These are phyloP conservation scores for Heliocidaris erythrogramma DNA, from an alignment of 35 echinoderm and acorn worm genomes.

Conservation along the genomic window DNA sequence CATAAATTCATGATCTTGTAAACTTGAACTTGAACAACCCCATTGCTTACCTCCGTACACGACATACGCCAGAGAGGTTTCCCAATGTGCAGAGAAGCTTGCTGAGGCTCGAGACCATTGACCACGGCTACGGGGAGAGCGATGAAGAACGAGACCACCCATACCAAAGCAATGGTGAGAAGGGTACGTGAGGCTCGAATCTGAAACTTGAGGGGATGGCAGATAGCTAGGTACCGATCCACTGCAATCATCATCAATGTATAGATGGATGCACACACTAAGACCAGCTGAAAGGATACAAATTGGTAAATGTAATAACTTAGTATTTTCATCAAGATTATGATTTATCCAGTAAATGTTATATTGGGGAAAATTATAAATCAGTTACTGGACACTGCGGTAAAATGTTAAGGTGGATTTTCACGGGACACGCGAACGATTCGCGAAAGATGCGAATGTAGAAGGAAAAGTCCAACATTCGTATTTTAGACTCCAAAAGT, in stretches of 20 bases:
- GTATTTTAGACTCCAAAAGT: too few species aligned
- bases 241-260: slow-evolving; percentile 96
- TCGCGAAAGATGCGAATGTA: too few species aligned
- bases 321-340: too few species aligned
- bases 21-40: background rate
- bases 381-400: too few species aligned
- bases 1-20: background rate
- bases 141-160: slow-evolving; percentile 76
- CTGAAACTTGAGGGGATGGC: slow-evolving; percentile 90
- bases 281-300: slow-evolving; percentile 50
- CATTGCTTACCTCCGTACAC: slow-evolving; percentile 66
- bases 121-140: slow-evolving; percentile 61
- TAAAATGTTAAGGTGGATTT: too few species aligned
- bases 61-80: slow-evolving; percentile 55
- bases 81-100: background rate
- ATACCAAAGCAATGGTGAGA: slow-evolving; percentile 69
- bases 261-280: slow-evolving; percentile 80
- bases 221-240: slow-evolving; percentile 94
- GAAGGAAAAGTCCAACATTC: too few species aligned
- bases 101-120: background rate
- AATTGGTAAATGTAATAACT: too few species aligned
- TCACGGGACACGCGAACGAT: too few species aligned
- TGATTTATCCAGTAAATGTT: too few species aligned
- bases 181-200: slow-evolving; percentile 63
- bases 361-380: too few species aligned